Evolutionary conservation across 2,888 invertebrate genomes (phyloP).

Genomic region (Mesochorus sp.): DNA sequence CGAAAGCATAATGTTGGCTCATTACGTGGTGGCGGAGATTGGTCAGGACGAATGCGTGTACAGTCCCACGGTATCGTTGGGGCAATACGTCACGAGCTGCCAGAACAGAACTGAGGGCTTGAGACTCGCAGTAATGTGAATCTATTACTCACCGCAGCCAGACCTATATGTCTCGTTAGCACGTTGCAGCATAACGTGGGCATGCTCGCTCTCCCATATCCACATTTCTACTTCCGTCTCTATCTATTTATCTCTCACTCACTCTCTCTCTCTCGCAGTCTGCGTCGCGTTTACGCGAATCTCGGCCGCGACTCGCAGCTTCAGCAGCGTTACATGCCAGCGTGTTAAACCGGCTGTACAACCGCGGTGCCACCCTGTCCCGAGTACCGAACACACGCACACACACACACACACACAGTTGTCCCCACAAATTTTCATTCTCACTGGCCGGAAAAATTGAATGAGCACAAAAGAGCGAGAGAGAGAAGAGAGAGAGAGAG

Average conservation of each 20-base stretch:
- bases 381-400: no score
- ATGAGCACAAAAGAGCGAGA: neutral
- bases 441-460: slow-evolving; percentile 17
- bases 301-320: slow-evolving; percentile 44
- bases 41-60: neutral
- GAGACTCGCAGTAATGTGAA: slow-evolving; percentile 71
- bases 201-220: slow-evolving; percentile 50
- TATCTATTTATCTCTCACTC: no score
- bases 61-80: slow-evolving; percentile 14
- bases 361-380: neutral
- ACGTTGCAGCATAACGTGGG: slow-evolving; percentile 42
- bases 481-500: neutral
- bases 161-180: slow-evolving; percentile 72
- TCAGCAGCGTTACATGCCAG: slow-evolving; percentile 27
- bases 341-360: slow-evolving; percentile 3
- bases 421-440: slow-evolving; percentile 63
- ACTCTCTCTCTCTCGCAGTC: slow-evolving; percentile 44
- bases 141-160: slow-evolving; percentile 73
- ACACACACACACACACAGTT: no score
- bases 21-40: slow-evolving; percentile 1
- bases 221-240: no score
- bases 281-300: slow-evolving; percentile 20
- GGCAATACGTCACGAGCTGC: slow-evolving; percentile 72
- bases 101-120: slow-evolving; percentile 67
- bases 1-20: slow-evolving; percentile 37